Base-by-base conservation (phyloP, 2,888 invertebrate species). In the Pyrochroa serraticornis region DNA sequence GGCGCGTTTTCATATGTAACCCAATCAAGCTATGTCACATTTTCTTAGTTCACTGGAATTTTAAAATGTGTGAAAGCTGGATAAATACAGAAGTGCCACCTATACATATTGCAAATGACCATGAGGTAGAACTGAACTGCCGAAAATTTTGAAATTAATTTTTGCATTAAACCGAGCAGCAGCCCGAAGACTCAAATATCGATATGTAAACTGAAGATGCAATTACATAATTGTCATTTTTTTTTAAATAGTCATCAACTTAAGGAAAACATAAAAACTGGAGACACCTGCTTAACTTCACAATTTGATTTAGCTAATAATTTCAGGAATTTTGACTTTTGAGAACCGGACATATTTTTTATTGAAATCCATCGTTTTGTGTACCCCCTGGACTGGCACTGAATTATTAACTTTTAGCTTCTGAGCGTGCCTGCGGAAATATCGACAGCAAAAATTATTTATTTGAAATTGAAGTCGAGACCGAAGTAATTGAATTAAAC, bases 401-500 rank as follows among this genome's bases (percentile, higher is more conserved):
- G 6, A 1, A 45, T 35, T 14, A 45, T 34, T 44, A 44, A 22
- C 6, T 43, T n/a, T 31, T 45, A 14, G 31, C 22, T 7, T 30
- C 22, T 9, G 9, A 13, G 12, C 7, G 3, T n/a, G n/a, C 3
- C 12, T 30, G n/a, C 36, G 30, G 6, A 14, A 33, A 31, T 33
- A 41, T 38, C 22, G 5, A 22, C 38, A 33, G 30, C 9, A 7
- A 7, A n/a, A 35, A 38, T 45, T 38, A 44, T 52, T 52, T 45
- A 46, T 46, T 46, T 41, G 46, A 46, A 53, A 46, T 53, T 46
- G 46, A 35, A 52, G 31, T 34, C 46, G 34, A 42, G 45, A 53
- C 31, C 39, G 38, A 14, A 32, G 53, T 53, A 53, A 53, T 53
- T 53, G 53, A 12, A 53, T 53, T 53, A 39, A 53, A 38, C 35